These are phyloP conservation scores for Agrilus planipennis DNA, from an alignment of 1,140 invertebrate species.

Conservation along the genomic window DNA sequence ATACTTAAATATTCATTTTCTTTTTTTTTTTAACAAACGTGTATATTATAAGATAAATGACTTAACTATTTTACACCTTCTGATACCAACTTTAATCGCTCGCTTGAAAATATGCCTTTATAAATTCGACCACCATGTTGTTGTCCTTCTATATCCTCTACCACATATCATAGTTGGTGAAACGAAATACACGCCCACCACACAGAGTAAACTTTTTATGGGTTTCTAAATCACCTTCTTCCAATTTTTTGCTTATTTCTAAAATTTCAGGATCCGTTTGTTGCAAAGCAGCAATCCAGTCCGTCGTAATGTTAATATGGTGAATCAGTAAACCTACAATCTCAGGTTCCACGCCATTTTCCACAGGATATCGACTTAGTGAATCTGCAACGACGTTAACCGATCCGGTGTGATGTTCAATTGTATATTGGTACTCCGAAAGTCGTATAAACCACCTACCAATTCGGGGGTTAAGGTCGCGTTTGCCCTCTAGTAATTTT, in stretches of 20 bases:
- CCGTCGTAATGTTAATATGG: slow-evolving; percentile 8
- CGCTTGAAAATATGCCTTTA: too few species aligned
- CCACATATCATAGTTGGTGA: background rate
- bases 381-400: slow-evolving; percentile 9
- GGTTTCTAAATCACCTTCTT: slow-evolving; percentile 3
- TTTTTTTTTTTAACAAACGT: too few species aligned
- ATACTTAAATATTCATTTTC: too few species aligned
- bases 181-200: background rate
- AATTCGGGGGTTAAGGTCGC: slow-evolving; percentile 14
- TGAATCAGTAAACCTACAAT: slow-evolving; percentile 5
- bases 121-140: too few species aligned
- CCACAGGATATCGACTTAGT: slow-evolving; percentile 14
- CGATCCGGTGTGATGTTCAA: slow-evolving; percentile 14
- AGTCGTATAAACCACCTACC: slow-evolving; percentile 16
- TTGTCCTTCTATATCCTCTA: too few species aligned
- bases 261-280: slow-evolving; percentile 2
- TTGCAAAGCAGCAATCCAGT: slow-evolving; percentile 9
- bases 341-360: slow-evolving; percentile 2
- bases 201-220: slow-evolving; percentile 6
- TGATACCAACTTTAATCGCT: too few species aligned
- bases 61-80: background rate
- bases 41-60: background rate
- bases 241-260: background rate
- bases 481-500: slow-evolving; percentile 12
- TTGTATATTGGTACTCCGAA: slow-evolving; percentile 12